These are phyloP conservation scores for Phalera bucephala DNA, from an alignment of 2,888 invertebrate species.

Conservation along the genomic window DNA sequence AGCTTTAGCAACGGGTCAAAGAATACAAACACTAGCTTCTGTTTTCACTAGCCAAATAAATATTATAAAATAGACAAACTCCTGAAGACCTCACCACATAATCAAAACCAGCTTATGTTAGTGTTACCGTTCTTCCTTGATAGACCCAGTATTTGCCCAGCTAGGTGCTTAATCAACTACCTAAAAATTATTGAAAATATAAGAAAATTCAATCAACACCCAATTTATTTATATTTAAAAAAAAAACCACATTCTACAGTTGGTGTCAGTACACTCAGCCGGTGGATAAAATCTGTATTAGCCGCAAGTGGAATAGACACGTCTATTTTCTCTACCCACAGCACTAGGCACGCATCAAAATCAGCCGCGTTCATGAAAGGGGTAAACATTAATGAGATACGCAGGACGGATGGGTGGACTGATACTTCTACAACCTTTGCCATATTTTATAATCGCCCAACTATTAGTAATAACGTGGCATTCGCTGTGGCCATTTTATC, in stretches of 20 bases:
- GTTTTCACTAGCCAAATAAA: constrained; percentile 18
- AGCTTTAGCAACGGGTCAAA: constrained; percentile 13
- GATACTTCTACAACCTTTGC: constrained; percentile 11
- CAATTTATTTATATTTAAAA: constrained; percentile 2
- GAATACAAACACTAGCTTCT: constrained; percentile 18
- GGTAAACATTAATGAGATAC: constrained; percentile 7
- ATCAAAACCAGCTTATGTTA: constrained; percentile 8
- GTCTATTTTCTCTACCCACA: constrained; percentile 13
- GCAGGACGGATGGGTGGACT: constrained; percentile 17
- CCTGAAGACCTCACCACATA: constrained; percentile 14
- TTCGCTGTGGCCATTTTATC: too few relatives aligned
- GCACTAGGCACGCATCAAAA: constrained; percentile 18
- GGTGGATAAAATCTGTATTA: constrained; percentile 8
- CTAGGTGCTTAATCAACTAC: constrained; percentile 5
- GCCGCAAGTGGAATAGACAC: constrained; percentile 6
- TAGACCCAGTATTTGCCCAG: constrained; percentile 15
- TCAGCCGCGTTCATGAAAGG: constrained; percentile 9
- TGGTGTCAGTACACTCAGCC: constrained; percentile 6
- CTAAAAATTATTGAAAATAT: neutral
- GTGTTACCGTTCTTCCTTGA: constrained; percentile 10
- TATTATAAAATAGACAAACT: constrained; percentile 7
- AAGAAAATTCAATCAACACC: constrained; percentile 1
- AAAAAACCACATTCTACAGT: constrained; percentile 6
- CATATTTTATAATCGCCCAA: constrained; percentile 5
- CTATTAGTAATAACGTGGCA: too few relatives aligned